Evolutionary conservation across 1,140 invertebrate genomes (phyloP), one percentile per base, ranked within the genome.

Genomic region (Nasonia giraulti): DNA sequence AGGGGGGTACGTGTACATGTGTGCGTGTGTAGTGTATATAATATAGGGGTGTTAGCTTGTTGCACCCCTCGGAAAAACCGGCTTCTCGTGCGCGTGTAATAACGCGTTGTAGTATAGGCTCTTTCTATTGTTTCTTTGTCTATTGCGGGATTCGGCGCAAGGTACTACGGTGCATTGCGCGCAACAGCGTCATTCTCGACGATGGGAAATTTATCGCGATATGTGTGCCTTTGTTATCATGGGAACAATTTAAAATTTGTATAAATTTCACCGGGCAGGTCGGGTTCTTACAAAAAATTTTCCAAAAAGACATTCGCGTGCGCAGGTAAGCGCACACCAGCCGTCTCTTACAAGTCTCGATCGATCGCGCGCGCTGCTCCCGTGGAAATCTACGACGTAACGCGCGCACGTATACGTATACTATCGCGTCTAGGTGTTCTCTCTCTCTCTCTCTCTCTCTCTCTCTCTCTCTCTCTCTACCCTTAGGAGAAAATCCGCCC

Each of bases 401-500:
- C 55, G 17, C 50, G 14, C 50, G 14, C 50, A 17, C 50, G 20
- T 68, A 68, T 68, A 68, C 44, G n/a, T n/a, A n/a, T n/a, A n/a
- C 66, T 23, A 71, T 10, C 27, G n/a, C 17, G 55, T 62, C 55
- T 62, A 62, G 50, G 50, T 20, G 17, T 55, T 55, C 50, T n/a
- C n/a, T n/a, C n/a, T n/a, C n/a, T n/a, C n/a, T n/a, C n/a, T n/a
- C n/a, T n/a, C n/a, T n/a, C n/a, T n/a, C n/a, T n/a, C n/a, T n/a
- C n/a, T n/a, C n/a, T 55, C 44, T 37, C 33, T 37, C 27, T 27
- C 27, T 50, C 7, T 50, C 7, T 8, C 47, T 50, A 82, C 47
- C 80, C 71, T 82, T 55, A 74, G 71, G 71, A 83, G 82, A 77
- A 83, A 83, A 83, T 68, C 62, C 82, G 73, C 75, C 75, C 77